Conservation (phyloP, 2,888 invertebrate species). For the Ochlodes sylvanus region DNA sequence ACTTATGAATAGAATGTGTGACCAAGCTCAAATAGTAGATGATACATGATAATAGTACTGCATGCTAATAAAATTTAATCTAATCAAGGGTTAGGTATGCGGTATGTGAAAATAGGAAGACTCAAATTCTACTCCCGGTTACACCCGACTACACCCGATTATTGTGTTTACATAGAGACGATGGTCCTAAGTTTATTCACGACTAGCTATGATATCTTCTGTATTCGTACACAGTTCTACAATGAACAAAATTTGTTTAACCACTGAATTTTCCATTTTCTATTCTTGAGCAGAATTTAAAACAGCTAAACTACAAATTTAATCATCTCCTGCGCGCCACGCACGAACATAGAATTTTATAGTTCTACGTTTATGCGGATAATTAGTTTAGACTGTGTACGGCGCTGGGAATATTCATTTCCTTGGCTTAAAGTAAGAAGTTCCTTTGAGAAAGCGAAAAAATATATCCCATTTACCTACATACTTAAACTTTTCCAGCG, state of each 20-base stretch:
- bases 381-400: constrained; percentile 19
- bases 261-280: constrained; percentile 2
- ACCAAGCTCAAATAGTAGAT: no score
- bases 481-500: neutral
- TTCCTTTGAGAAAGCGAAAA: constrained; percentile 6
- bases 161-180: no score
- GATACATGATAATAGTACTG: no score
- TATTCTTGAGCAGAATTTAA: constrained; percentile 4
- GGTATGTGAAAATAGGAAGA: no score
- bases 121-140: no score
- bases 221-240: neutral
- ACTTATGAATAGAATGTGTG: no score
- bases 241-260: neutral
- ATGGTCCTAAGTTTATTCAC: no score
- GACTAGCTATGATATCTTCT: neutral
- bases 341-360: constrained; percentile 1
- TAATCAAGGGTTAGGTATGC: no score
- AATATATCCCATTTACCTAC: constrained; percentile 7
- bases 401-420: constrained; percentile 22
- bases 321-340: constrained; percentile 1
- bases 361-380: constrained; percentile 11
- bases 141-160: no score
- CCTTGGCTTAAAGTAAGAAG: constrained; percentile 16
- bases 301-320: neutral
- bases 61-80: no score